A percentile compares a stretch with the other conserved stretches of the same genome.
Conservation (phyloP, 2,113 vertebrate species). For the Cyprichromis sp. region DNA sequence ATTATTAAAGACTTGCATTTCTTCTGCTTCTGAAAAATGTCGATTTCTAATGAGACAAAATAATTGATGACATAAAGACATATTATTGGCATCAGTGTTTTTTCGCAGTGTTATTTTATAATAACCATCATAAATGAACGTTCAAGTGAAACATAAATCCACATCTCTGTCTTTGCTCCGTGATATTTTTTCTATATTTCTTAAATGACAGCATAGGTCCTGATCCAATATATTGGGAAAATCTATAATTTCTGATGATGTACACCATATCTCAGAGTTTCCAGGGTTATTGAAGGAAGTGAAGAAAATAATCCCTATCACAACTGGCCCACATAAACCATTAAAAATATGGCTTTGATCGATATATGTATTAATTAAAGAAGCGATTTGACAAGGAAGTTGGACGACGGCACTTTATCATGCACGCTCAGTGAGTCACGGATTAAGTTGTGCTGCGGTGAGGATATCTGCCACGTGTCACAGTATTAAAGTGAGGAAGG, state of each 20-base stretch:
- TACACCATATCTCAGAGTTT: neutral
- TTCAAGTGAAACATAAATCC: neutral
- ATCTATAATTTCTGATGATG: neutral
- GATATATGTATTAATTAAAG: constrained; percentile 11
- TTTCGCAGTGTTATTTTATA: neutral
- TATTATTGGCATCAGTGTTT: neutral
- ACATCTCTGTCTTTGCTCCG: neutral
- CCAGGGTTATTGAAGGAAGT: neutral
- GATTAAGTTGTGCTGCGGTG: constrained; percentile 15
- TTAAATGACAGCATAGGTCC: neutral
- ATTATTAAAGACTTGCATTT: neutral
- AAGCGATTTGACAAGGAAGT: constrained; percentile 3
- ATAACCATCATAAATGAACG: neutral
- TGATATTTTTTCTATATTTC: neutral
- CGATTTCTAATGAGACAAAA: neutral
- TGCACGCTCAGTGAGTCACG: neutral
- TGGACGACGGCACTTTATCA: constrained; percentile 1
- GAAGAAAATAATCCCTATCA: neutral
- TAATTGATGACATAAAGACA: neutral
- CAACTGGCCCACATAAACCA: neutral
- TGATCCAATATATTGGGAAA: neutral
- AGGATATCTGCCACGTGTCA: neutral
- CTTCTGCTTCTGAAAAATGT: neutral
- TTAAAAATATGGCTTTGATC: constrained; percentile 21
- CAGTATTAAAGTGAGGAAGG: neutral